Conservation (phyloP, 2,888 invertebrate species). For the Aleiodes alternator region DNA sequence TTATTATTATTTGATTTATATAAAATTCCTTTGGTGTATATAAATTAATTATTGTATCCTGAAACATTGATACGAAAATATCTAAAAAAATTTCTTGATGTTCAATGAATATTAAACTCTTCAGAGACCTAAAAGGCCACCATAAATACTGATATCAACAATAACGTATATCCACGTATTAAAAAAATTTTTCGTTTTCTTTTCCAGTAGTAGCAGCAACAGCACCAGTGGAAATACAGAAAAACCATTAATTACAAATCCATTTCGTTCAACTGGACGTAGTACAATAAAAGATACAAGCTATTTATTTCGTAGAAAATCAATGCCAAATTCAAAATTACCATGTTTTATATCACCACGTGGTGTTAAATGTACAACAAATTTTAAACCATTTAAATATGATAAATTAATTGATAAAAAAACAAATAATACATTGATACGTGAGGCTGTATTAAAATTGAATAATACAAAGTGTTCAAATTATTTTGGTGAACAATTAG, state of each 20-base stretch:
- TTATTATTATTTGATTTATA: too few species aligned
- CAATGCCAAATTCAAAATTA: constrained; percentile 62
- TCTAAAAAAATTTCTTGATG: too few species aligned
- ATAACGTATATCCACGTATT: too few species aligned
- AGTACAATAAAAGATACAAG: constrained; percentile 59
- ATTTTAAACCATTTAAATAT: constrained; percentile 68
- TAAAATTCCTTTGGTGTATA: too few species aligned
- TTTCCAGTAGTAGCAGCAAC: constrained; percentile 55
- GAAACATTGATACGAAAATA: too few species aligned
- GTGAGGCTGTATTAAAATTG: constrained; percentile 70
- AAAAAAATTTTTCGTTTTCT: constrained; percentile 20
- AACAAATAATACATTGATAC: constrained; percentile 65
- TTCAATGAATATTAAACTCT: too few species aligned
- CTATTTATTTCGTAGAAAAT: constrained; percentile 61
- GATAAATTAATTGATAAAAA: constrained; percentile 65
- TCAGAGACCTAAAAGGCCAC: too few species aligned
- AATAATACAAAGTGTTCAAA: constrained; percentile 57
- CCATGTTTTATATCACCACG: constrained; percentile 59
- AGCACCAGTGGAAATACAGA: constrained; percentile 57
- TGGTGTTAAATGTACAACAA: constrained; percentile 69
- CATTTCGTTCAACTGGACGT: constrained; percentile 63
- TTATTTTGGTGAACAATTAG: constrained; percentile 57
- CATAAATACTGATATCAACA: too few species aligned
- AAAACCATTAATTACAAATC: constrained; percentile 61
- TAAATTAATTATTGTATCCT: too few species aligned